Percentiles rank a stretch among this genome's conserved stretches.
These are phyloP conservation scores for Pampus argenteus DNA, from an alignment of 2,797 vertebrate species.

Conservation along the genomic window DNA sequence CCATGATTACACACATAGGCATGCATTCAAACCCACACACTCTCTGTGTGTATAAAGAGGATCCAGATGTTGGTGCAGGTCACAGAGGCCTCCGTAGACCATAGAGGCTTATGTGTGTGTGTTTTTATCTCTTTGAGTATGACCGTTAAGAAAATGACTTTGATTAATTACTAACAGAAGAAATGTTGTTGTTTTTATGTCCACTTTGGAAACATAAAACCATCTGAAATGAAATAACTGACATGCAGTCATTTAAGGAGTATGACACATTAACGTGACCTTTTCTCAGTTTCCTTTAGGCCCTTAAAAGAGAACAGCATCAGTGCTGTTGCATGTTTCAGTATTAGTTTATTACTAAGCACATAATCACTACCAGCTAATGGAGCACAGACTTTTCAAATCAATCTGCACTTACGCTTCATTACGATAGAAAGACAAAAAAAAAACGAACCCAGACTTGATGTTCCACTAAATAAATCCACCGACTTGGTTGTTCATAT, in stretches of 20 bases:
- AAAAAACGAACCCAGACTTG: not conserved
- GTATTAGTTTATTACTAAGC: not conserved
- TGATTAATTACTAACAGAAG: no score
- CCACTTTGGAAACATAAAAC: not conserved
- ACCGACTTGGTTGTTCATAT: not conserved
- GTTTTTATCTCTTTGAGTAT: not conserved
- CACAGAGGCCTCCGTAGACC: constrained; percentile 1
- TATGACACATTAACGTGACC: not conserved
- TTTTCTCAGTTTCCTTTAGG: not conserved
- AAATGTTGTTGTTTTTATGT: no score
- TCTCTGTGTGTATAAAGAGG: constrained; percentile 21
- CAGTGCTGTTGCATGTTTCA: not conserved
- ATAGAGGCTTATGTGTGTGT: not conserved
- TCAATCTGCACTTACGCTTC: not conserved
- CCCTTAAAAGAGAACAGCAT: not conserved
- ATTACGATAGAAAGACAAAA: not conserved
- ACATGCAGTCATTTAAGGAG: no score
- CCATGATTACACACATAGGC: constrained; percentile 21
- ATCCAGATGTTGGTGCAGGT: constrained; percentile 60
- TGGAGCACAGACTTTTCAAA: no score
- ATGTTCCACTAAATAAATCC: not conserved
- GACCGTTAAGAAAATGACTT: no score
- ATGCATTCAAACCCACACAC: constrained; percentile 25
- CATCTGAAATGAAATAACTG: no score
- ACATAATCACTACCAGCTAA: not conserved